Evolutionary conservation across 2,113 vertebrate species (phyloP).

Genomic region (Hydrochoerus hydrochaeris): DNA sequence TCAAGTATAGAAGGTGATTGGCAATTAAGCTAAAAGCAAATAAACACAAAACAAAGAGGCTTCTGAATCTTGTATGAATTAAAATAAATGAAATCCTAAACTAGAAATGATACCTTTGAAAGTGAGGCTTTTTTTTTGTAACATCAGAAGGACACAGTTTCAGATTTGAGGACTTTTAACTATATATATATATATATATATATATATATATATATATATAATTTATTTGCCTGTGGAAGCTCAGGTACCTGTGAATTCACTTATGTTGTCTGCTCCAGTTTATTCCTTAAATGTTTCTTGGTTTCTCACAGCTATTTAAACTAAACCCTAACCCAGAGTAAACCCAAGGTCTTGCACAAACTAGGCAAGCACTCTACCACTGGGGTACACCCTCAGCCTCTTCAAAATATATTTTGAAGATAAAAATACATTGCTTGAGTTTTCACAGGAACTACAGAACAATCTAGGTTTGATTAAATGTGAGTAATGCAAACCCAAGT

Average conservation of each 20-base stretch:
- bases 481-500: background rate
- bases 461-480: conserved; percentile 1
- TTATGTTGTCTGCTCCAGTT: background rate
- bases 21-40: conserved; percentile 23
- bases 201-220: background rate
- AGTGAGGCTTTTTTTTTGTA: background rate
- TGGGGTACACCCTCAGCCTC: background rate
- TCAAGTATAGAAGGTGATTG: conserved; percentile 37
- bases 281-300: background rate
- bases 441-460: conserved; percentile 52
- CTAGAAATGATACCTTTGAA: background rate
- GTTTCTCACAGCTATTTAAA: background rate
- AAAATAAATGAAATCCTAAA: conserved; percentile 60
- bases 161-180: conserved; percentile 7
- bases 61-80: background rate
- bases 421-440: conserved; percentile 14
- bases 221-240: background rate
- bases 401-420: conserved; percentile 1
- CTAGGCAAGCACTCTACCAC: background rate
- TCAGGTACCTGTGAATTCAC: background rate
- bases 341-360: background rate
- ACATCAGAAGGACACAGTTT: conserved; percentile 25
- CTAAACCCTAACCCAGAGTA: background rate
- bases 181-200: too few species aligned
- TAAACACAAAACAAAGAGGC: conserved; percentile 9